Percentiles rank a stretch among this genome's conserved stretches.
Conservation (phyloP, 2,113 vertebrate genomes). For the Microcebus griseorufus region DNA sequence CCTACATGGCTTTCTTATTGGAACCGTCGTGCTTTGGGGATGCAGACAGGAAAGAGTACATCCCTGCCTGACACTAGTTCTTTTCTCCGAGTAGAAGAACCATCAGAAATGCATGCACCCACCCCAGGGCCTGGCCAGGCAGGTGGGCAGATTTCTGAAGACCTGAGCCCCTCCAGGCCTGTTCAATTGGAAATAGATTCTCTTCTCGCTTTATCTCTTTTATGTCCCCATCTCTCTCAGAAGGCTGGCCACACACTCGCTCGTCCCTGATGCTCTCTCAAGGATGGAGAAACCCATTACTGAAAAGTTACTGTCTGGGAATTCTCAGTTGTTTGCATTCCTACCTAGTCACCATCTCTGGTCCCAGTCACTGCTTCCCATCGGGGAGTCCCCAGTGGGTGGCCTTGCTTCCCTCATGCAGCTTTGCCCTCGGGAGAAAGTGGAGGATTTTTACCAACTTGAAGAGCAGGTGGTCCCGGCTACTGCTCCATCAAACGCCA, state of each 20-base stretch:
- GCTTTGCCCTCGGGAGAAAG: background rate
- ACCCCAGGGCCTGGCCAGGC: background rate
- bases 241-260: background rate
- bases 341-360: background rate
- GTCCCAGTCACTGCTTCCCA: background rate
- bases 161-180: background rate
- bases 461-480: background rate
- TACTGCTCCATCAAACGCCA: background rate
- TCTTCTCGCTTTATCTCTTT: rapidly evolving
- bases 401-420: background rate
- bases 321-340: background rate
- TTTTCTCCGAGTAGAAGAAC: background rate
- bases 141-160: background rate
- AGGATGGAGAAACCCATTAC: slow-evolving; percentile 33
- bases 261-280: background rate
- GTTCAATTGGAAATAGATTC: slow-evolving; percentile 3
- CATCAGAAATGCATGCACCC: background rate
- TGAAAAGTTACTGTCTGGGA: background rate
- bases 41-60: background rate
- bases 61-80: background rate
- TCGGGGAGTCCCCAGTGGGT: background rate
- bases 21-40: background rate
- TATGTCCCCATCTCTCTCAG: background rate
- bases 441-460: background rate
- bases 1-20: background rate